Evolutionary conservation across 2,888 invertebrate genomes (phyloP).

Genomic region (Oscheius sp.): DNA sequence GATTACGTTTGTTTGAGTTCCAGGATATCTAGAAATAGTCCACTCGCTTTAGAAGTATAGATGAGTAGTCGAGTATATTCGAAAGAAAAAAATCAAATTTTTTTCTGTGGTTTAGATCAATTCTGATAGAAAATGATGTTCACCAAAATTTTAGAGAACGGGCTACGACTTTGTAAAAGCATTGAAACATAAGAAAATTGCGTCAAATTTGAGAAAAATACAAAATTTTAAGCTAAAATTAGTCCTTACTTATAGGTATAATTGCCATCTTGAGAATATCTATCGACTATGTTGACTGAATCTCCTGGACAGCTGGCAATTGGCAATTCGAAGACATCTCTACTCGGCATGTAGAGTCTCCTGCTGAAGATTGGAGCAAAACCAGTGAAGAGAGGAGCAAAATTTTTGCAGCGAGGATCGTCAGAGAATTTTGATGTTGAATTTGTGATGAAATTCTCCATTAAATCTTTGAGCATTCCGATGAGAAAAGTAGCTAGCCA

Average conservation of each 20-base stretch:
- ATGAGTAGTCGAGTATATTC: no score
- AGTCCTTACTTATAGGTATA: slow-evolving; percentile 85
- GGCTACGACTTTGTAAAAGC: no score
- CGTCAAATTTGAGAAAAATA: neutral
- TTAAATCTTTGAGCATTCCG: slow-evolving; percentile 89
- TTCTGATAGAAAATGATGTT: no score
- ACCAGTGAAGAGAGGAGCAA: slow-evolving; percentile 64
- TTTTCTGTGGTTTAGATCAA: no score
- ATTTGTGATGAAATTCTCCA: slow-evolving; percentile 76
- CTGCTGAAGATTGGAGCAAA: slow-evolving; percentile 67
- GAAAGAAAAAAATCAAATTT: no score
- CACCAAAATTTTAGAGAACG: no score
- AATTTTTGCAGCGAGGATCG: slow-evolving; percentile 31
- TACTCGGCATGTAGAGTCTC: slow-evolving; percentile 76
- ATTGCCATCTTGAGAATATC: slow-evolving; percentile 85
- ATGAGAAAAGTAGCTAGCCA: slow-evolving; percentile 77
- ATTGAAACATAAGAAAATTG: no score
- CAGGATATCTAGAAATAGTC: slow-evolving; percentile 46
- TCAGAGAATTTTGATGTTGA: slow-evolving; percentile 43
- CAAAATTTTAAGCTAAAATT: neutral
- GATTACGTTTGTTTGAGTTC: slow-evolving; percentile 62
- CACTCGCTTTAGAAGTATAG: no score
- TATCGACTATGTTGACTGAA: slow-evolving; percentile 67
- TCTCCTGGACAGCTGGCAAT: slow-evolving; percentile 85
- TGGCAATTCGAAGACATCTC: slow-evolving; percentile 80